Evolutionary conservation across 2,888 invertebrate species (phyloP), one percentile per base, ranked within the genome.

Genomic region (Tigriopus californicus): DNA sequence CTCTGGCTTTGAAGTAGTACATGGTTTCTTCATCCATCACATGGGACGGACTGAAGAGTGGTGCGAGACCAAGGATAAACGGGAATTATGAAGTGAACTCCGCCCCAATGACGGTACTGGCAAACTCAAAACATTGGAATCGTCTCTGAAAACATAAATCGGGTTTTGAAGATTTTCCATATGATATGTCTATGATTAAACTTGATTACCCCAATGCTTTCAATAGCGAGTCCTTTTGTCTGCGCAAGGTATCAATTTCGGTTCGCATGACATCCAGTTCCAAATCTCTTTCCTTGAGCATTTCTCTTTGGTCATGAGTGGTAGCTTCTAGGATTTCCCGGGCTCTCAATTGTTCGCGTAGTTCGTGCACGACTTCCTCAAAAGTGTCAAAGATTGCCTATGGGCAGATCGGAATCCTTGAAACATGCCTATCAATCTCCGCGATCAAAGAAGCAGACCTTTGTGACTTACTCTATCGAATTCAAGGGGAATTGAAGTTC

Each of bases 1-100:
- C 82, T 0, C 68, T 84, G 41, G 66, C 58, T 41, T 60, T 62
- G 52, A 62, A 62, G 20, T 62, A 62, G 62, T n/a, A n/a, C n/a
- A 49, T 12, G 33, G 13, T 22, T 8, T 11, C 10, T 1, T 11
- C 20, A 22, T 51, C 8, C 1, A 1, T 51, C 1, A 22, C 10
- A 18, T 20, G 3, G 52, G 15, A 51, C 15, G 44, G 44, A n/a
- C 15, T 5, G n/a, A 18, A 15, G 18, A 44, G 5, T 44, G 15
- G 18, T 44, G 33, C 33, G 33, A 33, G 33, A 33, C 33, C 33
- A 33, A 33, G 33, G 33, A 33, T 15, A 15, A 5, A 44, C 15
- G 44, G 44, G 44, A 18, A 44, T 15, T 15, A 44, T 44, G 18
- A 11, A n/a, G 18, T 4, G 15, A 44, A n/a, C 44, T 44, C 3